Evolutionary conservation across 2,888 invertebrate genomes (phyloP).

Genomic region (Macrosiphum euphorbiae): DNA sequence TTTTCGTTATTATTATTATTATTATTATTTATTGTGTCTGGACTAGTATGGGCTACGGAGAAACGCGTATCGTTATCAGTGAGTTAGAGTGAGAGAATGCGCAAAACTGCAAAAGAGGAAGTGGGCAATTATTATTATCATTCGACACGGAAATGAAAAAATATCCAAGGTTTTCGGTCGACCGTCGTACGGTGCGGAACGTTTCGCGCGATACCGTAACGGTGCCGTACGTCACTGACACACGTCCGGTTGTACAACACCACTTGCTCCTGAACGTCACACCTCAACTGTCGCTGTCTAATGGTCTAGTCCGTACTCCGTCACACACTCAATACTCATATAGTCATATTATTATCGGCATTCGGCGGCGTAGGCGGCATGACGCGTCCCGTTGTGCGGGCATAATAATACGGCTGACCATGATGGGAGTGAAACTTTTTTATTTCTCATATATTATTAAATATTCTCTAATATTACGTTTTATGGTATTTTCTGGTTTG

Average conservation of each 20-base stretch:
- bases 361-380: neutral
- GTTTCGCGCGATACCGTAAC: neutral
- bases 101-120: neutral
- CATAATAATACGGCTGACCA: neutral
- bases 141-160: neutral
- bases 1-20: slow-evolving; percentile 17
- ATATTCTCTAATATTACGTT: neutral
- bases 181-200: neutral
- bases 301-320: neutral
- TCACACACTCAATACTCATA: neutral
- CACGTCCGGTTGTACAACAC: neutral
- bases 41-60: neutral
- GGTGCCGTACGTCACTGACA: neutral
- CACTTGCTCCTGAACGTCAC: neutral
- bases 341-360: neutral
- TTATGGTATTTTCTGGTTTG: neutral
- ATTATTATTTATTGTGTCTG: slow-evolving; percentile 18
- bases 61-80: slow-evolving; percentile 53
- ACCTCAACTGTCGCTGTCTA: neutral
- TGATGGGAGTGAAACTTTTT: neutral
- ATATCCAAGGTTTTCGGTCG: slow-evolving; percentile 23
- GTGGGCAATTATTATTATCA: slow-evolving; percentile 38
- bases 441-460: neutral
- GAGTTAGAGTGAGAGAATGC: neutral
- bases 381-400: neutral